Conservation (phyloP, 1,140 invertebrate genomes). For the Riptortus pedestris region DNA sequence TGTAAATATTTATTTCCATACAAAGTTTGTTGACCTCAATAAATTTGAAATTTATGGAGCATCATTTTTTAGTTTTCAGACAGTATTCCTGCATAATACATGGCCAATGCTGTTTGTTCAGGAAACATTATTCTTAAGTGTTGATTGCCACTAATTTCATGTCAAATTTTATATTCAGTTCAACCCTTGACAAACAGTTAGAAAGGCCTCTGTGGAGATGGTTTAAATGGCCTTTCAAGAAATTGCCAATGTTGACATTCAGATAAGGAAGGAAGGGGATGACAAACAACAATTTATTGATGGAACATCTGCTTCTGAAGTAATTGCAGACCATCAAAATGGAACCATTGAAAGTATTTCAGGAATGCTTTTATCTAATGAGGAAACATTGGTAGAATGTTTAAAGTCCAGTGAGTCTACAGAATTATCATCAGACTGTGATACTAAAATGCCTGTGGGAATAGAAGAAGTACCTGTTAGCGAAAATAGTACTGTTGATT, state of each 20-base stretch:
- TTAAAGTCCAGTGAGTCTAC: not conserved
- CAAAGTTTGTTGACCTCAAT: too few species aligned
- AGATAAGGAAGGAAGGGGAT: not conserved
- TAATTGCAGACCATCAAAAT: not conserved
- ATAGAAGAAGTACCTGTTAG: too few species aligned
- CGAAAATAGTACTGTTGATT: not conserved
- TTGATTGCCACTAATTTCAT: too few species aligned
- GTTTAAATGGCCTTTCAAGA: constrained; percentile 9
- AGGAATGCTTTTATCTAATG: not conserved
- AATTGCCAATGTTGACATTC: not conserved
- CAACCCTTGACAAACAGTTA: not conserved
- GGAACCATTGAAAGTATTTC: not conserved
- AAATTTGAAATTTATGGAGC: too few species aligned
- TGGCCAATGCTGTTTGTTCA: too few species aligned
- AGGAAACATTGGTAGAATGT: not conserved
- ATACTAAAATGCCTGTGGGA: not conserved
- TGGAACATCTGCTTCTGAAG: not conserved
- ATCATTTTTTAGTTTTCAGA: too few species aligned
- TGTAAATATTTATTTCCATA: too few species aligned
- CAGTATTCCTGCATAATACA: too few species aligned
- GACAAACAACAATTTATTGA: not conserved
- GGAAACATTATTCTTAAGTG: too few species aligned
- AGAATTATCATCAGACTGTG: not conserved
- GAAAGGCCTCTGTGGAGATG: not conserved
- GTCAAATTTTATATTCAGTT: not conserved